A percentile compares a stretch with the other conserved stretches of the same genome.
Conservation (phyloP, 2,113 vertebrate species). For the Pluvialis apricaria region DNA sequence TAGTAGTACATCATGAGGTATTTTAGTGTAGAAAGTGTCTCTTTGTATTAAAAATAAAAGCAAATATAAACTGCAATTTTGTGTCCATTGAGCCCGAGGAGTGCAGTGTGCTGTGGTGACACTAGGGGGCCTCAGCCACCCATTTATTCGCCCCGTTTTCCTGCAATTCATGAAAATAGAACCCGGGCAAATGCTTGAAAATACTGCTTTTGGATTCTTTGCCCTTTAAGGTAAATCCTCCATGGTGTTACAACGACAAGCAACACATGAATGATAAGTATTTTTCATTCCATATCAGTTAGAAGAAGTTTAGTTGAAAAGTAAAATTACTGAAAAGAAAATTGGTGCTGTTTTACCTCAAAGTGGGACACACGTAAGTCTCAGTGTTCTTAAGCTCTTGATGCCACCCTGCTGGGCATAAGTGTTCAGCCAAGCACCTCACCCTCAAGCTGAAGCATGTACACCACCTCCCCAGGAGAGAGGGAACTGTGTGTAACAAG, state of each 20-base stretch:
- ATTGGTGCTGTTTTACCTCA: background rate
- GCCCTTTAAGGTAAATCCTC: background rate
- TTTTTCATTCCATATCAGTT: background rate
- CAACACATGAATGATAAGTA: background rate
- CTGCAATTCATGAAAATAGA: background rate
- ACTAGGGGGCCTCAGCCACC: constrained; percentile 63
- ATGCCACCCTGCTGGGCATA: background rate
- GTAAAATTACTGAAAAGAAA: background rate
- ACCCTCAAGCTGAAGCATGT: accelerated
- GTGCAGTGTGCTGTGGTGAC: background rate
- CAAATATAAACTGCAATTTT: background rate
- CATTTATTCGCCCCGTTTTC: background rate
- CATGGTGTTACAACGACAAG: accelerated
- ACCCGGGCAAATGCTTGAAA: accelerated
- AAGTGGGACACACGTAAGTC: background rate
- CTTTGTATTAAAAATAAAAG: background rate
- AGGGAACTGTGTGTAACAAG: background rate
- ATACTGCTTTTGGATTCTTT: background rate
- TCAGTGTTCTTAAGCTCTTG: background rate
- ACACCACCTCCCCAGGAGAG: background rate
- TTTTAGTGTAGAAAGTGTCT: background rate
- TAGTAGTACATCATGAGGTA: background rate
- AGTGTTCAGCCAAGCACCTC: accelerated
- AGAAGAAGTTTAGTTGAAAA: background rate
- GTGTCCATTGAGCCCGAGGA: accelerated